A percentile compares a stretch with the other conserved stretches of the same genome.
phyloP scores from a whole-genome alignment of 2,797 vertebrate species.

The Serranus cabrilla region DNA sequence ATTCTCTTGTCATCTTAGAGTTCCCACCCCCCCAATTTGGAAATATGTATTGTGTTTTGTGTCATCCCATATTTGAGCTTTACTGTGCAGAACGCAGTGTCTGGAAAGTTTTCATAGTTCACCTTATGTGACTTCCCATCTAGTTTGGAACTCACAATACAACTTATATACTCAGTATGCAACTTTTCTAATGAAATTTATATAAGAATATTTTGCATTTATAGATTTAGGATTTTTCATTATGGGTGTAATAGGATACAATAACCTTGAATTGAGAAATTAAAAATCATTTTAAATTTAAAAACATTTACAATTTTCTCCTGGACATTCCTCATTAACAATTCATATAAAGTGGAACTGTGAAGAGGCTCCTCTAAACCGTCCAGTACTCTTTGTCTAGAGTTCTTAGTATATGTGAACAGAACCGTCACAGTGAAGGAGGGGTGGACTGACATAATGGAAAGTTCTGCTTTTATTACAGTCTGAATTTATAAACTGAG shows the following conservation, averaged over 20 bases:
- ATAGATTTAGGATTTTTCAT: not conserved
- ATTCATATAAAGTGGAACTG: slow-evolving; percentile 7
- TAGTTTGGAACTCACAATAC: not conserved
- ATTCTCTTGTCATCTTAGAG: not conserved
- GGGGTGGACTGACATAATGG: slow-evolving; percentile 26
- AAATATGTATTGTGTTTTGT: not conserved
- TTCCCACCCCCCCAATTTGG: not conserved
- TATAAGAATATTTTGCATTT: not conserved
- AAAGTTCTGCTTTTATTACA: slow-evolving; percentile 10
- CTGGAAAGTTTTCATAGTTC: not conserved
- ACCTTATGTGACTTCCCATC: not conserved
- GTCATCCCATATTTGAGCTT: not conserved
- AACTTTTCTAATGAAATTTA: not conserved
- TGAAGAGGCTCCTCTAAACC: not conserved
- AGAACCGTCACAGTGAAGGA: slow-evolving; percentile 3
- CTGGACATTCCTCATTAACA: slow-evolving; percentile 26
- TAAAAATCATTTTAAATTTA: no score
- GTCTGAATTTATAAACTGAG: slow-evolving; percentile 22
- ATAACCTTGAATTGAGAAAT: not conserved
- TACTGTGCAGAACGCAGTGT: not conserved
- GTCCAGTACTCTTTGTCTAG: not conserved
- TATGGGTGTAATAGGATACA: not conserved
- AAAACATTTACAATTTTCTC: slow-evolving; percentile 15
- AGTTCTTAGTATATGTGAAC: not conserved
- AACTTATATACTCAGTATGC: no score